Base-by-base conservation (phyloP, 2,113 vertebrate species). In the Vulpes lagopus region DNA sequence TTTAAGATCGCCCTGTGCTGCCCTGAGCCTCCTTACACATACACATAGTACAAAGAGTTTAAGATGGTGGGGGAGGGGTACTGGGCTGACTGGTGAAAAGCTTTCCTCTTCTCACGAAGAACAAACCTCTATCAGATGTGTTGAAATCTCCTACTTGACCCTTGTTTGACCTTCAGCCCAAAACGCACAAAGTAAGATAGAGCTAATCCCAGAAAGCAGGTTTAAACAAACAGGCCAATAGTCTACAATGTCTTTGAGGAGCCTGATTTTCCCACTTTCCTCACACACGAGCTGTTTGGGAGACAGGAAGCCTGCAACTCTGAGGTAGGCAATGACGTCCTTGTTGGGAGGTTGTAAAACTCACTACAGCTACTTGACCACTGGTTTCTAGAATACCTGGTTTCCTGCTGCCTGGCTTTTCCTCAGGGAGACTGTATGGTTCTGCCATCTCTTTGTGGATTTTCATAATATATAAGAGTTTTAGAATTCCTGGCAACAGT, bases 71-170 rank as follows among this genome's bases (percentile, higher is more conserved):
- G 14, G 74, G 74, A 27, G 97, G 96, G 93, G 93, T 94, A 64
- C 97, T 97, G 98, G 95, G 89, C 84, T 57, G 92, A 80, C 96
- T 97, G 73, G 19, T 91, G 96, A 97, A 98, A 98, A 96, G 97
- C 96, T 98, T 94, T 94, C 94, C 91, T 98, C 95, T 95, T 97
- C 64, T 97, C 92, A 3, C 49, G 84, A 95, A 74, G 95, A 79
- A 97, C 97, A 99, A 98, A 98, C 96, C 95, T 96, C 88, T 95
- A 97, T 98, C 98, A 98, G 98, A 98, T 98, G 98, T 98, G 98
- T 84, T 98, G 98, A 99, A 99, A 98, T 98, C 92, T 94, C 98
- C 98, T 98, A 98, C 98, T 99, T 99, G 99, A 99, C 99, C 98
- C 98, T 98, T 96, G 94, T 88, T 97, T 98, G 98, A 98, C 98